Evolutionary conservation across 2,888 invertebrate genomes (phyloP), one percentile per base, ranked within the genome.

Genomic region (Caenorhabditis japonica): DNA sequence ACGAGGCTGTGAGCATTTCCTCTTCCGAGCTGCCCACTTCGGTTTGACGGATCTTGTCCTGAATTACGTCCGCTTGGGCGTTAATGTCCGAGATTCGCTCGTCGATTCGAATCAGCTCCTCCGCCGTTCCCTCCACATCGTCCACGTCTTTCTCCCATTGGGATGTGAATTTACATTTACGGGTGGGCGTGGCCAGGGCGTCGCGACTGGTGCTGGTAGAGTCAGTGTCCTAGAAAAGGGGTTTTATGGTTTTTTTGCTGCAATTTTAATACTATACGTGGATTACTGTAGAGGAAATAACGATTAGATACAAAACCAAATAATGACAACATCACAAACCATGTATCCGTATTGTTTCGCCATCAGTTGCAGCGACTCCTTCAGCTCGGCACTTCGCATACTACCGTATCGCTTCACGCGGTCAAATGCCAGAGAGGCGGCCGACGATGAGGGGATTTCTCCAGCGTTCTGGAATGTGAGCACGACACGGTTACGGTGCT

Each of bases 391-490:
- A 17, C 83, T 74, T 44, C 85, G 64, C 85, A 85, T 84, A 46
- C 82, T 82, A 17, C 85, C 85, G 56, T 77, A 85, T 41, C 85
- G 59, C 38, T 81, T 83, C 27, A 84, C 79, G 15, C 84, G 75
- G 43, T 83, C 82, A 34, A 83, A 81, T 8, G 81, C 62, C 7
- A 58, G 43, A 13, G 51, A 38, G n/a, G 52, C 44, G 34, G 51
- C 21, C 21, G 56, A 49, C 25, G 64, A 23, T 3, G 38, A 17
- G 3, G 27, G 33, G n/a, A 30, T 30, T 10, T 64, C 55, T n/a
- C n/a, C n/a, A n/a, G n/a, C n/a, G 53, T 51, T 53, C 74, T 70
- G 70, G 23, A 68, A 64, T n/a, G 55, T 60, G 56, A 51, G 49
- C n/a, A n/a, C n/a, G n/a, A 30, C 30, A 30, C 30, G 10, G 30